Percentiles rank a stretch among this genome's conserved stretches.
Conservation (phyloP, 2,797 vertebrate species). For the Alcedo quadribrachys region DNA sequence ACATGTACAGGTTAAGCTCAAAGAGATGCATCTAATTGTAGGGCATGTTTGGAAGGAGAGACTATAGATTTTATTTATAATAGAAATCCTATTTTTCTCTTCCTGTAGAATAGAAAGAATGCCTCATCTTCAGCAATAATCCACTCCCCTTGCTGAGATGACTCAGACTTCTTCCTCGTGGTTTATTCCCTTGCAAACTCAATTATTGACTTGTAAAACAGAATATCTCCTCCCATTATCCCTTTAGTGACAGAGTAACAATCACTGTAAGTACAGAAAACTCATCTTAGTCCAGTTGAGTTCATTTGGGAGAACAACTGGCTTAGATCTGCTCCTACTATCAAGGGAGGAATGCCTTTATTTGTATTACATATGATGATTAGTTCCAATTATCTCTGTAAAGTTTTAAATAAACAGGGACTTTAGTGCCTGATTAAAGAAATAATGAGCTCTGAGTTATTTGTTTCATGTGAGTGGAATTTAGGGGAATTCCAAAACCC, state of each 20-base stretch:
- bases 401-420: conserved; percentile 57
- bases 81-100: neutral
- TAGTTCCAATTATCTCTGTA: conserved; percentile 50
- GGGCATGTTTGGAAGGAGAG: neutral
- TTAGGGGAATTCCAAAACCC: conserved; percentile 29
- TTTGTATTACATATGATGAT: conserved; percentile 52
- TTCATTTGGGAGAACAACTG: conserved; percentile 53
- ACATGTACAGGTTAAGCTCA: neutral
- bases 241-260: conserved; percentile 43
- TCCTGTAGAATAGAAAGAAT: conserved; percentile 6
- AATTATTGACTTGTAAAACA: conserved; percentile 72
- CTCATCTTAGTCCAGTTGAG: conserved; percentile 15
- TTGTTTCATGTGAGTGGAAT: conserved; percentile 20
- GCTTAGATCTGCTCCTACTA: conserved; percentile 26
- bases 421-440: conserved; percentile 47
- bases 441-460: conserved; percentile 49
- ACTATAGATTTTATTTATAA: neutral
- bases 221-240: conserved; percentile 56
- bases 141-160: conserved; percentile 31
- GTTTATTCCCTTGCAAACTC: conserved; percentile 65
- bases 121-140: conserved; percentile 58
- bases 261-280: conserved; percentile 20
- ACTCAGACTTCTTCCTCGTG: conserved; percentile 1
- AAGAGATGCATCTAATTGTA: neutral
- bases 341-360: conserved; percentile 53